Evolutionary conservation across 2,797 vertebrate genomes (phyloP).

Genomic region (Propithecus perrieri): DNA sequence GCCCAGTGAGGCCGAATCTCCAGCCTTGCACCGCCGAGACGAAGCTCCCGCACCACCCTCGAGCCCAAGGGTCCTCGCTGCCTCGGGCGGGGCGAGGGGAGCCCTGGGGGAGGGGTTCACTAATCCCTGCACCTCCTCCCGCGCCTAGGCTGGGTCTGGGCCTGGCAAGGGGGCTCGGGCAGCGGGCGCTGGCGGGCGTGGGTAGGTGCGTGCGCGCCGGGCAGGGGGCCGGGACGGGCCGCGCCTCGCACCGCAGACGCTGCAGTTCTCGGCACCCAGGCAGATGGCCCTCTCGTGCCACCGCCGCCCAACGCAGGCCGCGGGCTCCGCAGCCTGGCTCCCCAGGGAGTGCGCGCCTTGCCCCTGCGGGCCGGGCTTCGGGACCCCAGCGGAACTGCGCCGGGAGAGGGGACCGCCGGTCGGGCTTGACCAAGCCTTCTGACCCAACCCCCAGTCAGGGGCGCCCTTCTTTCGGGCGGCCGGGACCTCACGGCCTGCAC

Average conservation of each 20-base stretch:
- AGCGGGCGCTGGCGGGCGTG: conserved; percentile 65
- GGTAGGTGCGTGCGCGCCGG: conserved; percentile 65
- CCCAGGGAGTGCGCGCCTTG: conserved; percentile 38
- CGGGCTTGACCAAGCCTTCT: background rate
- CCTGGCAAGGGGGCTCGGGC: conserved; percentile 63
- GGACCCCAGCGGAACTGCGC: conserved; percentile 5
- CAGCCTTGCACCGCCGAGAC: conserved; percentile 26
- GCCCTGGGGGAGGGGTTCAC: conserved; percentile 70
- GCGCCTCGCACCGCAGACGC: conserved; percentile 53
- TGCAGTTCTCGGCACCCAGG: conserved; percentile 75
- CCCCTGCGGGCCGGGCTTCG: background rate
- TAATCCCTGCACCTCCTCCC: conserved; percentile 69
- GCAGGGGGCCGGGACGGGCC: conserved; percentile 55
- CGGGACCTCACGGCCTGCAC: conserved; percentile 16
- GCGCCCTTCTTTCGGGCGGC: background rate
- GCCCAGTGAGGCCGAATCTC: conserved; percentile 36
- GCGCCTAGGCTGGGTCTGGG: conserved; percentile 57
- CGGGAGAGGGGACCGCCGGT: background rate
- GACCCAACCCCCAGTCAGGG: background rate
- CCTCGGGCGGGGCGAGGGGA: conserved; percentile 70
- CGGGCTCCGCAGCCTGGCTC: background rate
- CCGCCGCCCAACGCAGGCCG: background rate
- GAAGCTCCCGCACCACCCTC: conserved; percentile 61
- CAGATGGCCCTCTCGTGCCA: conserved; percentile 78
- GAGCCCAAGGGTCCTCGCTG: conserved; percentile 66